Base-by-base conservation (phyloP, 1,140 invertebrate genomes). In the Arion vulgaris region DNA sequence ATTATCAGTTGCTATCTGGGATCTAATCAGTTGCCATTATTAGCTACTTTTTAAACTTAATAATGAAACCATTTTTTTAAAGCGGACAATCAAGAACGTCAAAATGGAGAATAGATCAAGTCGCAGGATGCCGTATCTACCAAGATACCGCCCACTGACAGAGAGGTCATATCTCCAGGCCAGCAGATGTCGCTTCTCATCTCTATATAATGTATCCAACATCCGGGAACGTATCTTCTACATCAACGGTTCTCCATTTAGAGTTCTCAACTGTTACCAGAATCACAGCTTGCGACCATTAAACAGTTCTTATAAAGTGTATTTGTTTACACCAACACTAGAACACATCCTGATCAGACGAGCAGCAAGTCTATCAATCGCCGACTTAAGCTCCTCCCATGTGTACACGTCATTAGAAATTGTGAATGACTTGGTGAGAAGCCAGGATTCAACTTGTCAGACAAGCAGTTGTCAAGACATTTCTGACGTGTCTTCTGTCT, bases 121-220 rank as follows among this genome's bases (percentile, higher is more conserved):
- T 39, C 78, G 78, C 62, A 81, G 83, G 38, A 19, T 81, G 57
- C 83, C 79, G 7, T 41, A 73, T 32, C 80, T 84, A 9, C 80
- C 62, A 17, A 38, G 80, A 36, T 81, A 81, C 38, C 69, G 74
- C 4, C 72, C 80, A 7, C 9, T 57, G 32, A 57, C 80, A 19
- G 39, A 66, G 2, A 45, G 45, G 15, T 4, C 66, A 17, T 34
- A 69, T 5, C 32, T 45, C 2, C 34, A 28, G 19, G 17, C 39
- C 17, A 41, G 39, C 1, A 45, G 49, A 7, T 23, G 78, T 11
- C 26, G 69, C 4, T 51, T 81, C 45, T 5, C 13, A 15, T 74
- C 80, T 5, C 1, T 41, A 17, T 45, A 34, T 23, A 36, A 45
- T 34, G 0, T 74, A 11, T 51, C 71, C 23, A 0, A 34, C 17